Conservation (phyloP, 2,113 vertebrate genomes). For the Gasterosteus nipponicus region DNA sequence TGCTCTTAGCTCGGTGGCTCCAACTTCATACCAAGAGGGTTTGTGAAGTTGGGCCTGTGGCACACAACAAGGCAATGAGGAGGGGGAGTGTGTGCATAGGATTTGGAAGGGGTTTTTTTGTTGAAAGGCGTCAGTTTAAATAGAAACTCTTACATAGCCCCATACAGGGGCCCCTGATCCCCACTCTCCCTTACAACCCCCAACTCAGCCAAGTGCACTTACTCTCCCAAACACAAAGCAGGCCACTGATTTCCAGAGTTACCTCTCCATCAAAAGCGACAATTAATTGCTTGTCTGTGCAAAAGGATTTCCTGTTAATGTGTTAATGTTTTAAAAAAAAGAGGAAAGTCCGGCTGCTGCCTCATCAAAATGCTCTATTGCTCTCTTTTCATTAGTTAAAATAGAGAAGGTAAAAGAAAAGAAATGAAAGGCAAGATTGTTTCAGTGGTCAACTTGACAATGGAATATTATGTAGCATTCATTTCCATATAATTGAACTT, state of each 20-base stretch:
- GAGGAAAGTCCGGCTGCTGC: background rate
- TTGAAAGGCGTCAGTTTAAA: constrained; percentile 69
- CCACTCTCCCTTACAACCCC: constrained; percentile 32
- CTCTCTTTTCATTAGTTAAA: constrained; percentile 27
- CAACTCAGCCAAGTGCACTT: constrained; percentile 43
- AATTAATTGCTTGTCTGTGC: constrained; percentile 55
- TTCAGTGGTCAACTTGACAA: constrained; percentile 70
- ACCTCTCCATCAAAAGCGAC: constrained; percentile 63
- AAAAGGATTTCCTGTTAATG: constrained; percentile 35
- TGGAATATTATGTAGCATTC: constrained; percentile 68
- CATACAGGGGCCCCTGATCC: constrained; percentile 48
- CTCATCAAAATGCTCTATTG: constrained; percentile 28
- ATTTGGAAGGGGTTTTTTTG: constrained; percentile 66
- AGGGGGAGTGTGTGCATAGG: constrained; percentile 45
- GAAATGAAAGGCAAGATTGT: constrained; percentile 33
- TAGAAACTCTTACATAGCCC: constrained; percentile 70
- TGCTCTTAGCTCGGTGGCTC: constrained; percentile 70
- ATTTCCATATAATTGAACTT: constrained; percentile 85
- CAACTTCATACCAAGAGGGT: constrained; percentile 64
- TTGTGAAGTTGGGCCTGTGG: constrained; percentile 57
- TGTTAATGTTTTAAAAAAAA: constrained; percentile 37
- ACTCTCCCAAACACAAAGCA: constrained; percentile 52
- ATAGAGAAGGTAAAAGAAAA: background rate
- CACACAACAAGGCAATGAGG: constrained; percentile 53
- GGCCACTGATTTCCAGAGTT: constrained; percentile 45